These are phyloP conservation scores for Steinernema hermaphroditum DNA, from an alignment of 2,888 invertebrate genomes.

Conservation along the genomic window DNA sequence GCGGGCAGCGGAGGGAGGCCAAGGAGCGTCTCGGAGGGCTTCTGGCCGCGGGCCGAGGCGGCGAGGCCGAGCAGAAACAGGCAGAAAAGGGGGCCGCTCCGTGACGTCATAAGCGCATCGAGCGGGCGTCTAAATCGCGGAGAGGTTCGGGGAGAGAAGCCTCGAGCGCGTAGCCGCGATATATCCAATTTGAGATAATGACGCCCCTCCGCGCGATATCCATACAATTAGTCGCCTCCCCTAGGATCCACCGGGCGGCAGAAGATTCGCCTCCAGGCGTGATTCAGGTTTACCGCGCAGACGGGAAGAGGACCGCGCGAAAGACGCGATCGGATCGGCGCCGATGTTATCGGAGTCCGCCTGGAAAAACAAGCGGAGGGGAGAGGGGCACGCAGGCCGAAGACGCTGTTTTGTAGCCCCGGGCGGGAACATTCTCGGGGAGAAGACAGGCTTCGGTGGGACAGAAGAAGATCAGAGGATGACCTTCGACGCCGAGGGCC, in stretches of 20 bases:
- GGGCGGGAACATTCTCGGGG: neutral
- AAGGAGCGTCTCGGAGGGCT: neutral
- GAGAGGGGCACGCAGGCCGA: neutral
- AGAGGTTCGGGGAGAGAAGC: neutral
- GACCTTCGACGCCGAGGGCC: too few species aligned
- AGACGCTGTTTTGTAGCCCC: conserved; percentile 26
- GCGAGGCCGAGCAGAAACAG: neutral
- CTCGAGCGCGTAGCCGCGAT: conserved; percentile 8
- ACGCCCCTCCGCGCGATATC: conserved; percentile 28
- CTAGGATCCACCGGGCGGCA: neutral
- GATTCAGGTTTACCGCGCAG: conserved; percentile 30
- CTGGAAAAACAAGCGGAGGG: conserved; percentile 14
- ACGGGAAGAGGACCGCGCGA: neutral
- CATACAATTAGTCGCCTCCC: conserved; percentile 29
- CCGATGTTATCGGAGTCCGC: conserved; percentile 9
- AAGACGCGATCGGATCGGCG: conserved; percentile 10
- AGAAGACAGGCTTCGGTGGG: neutral
- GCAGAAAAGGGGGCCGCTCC: neutral
- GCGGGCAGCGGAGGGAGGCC: conserved; percentile 23
- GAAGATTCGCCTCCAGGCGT: conserved; percentile 14
- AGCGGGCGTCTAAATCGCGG: neutral
- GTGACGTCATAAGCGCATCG: conserved; percentile 28
- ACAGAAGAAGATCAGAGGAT: neutral
- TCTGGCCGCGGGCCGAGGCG: too few species aligned
- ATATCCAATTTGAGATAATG: conserved; percentile 30